Base-by-base conservation (phyloP, 2,113 vertebrate genomes). In the Jaculus jaculus region DNA sequence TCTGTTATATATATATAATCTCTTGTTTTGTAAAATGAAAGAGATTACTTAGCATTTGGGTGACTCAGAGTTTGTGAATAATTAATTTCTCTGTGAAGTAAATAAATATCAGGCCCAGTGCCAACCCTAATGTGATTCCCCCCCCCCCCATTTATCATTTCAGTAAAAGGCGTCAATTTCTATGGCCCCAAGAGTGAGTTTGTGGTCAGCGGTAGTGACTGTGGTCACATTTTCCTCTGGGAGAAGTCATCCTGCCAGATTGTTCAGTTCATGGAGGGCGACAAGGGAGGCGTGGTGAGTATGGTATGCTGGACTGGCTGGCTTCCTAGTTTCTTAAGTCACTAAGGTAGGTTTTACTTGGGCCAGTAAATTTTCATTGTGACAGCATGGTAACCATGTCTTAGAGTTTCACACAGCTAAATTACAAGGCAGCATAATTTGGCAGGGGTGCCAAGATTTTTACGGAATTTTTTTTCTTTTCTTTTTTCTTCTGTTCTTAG, bases 81-180 rank as follows among this genome's bases (percentile, higher is more conserved):
- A 79, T 83, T 90, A 18, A 90, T 66, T 83, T 92, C 61, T 54
- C 34, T 39, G 1, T 42, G 83, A 93, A 51, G 74, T 83, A 89
- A 95, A 78, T 82, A 86, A 18, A 72, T 47, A 61, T 51, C 5
- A 71, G 93, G 87, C 87, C 47, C n/a, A 20, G 17, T 95, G 91
- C 87, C 94, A 94, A 20, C 34, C 16, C n/a, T 93, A 32, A 65
- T 86, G 96, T 51, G 90, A 84, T 95, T 93, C 90, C 8, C 93
- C 84, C 58, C 66, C 30, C 63, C 66, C 30, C 94, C 93, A 60
- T 94, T 93, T 97, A 26, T 95, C 79, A 26, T 96, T 96, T 20
- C 98, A 99, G 99, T 99, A 99, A 99, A 99, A 96, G 99, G 99
- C 0, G 99, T 99, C 91, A 99, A 99, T 97, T 99, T 99, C 97